Evolutionary conservation across 2,113 vertebrate species (phyloP).

Genomic region (Colinus virginianus): DNA sequence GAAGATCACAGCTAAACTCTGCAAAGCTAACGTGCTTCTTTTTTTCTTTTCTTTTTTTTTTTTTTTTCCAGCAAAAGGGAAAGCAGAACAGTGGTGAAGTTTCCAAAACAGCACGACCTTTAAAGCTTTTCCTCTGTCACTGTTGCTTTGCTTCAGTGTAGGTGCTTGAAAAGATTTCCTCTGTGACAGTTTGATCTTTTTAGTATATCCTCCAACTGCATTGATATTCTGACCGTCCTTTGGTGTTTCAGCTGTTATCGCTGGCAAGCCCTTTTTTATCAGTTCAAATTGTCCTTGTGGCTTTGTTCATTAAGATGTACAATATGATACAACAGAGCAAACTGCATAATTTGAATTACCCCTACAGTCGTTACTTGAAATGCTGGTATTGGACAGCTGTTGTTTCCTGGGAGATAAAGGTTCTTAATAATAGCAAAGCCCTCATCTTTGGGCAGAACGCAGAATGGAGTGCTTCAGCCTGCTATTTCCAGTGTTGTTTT

Average conservation of each 20-base stretch:
- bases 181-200: not conserved
- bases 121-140: conserved; percentile 18
- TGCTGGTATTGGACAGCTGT: conserved; percentile 4
- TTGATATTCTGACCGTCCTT: not conserved
- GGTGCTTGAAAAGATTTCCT: conserved; percentile 17
- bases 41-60: no score
- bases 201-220: not conserved
- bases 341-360: conserved; percentile 42
- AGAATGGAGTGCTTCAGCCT: rapidly evolving
- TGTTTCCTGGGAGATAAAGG: conserved; percentile 22
- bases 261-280: conserved; percentile 8
- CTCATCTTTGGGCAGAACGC: rapidly evolving
- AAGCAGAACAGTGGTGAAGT: not conserved
- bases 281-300: conserved; percentile 50
- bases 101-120: not conserved
- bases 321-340: not conserved
- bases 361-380: conserved; percentile 13
- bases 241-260: not conserved
- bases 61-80: not conserved
- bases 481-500: not conserved
- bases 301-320: conserved; percentile 68
- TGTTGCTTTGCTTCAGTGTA: not conserved
- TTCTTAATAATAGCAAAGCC: not conserved
- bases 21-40: not conserved
- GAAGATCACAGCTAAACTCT: not conserved